Percentiles rank a stretch among this genome's conserved stretches.
Conservation (phyloP, 2,113 vertebrate genomes). For the Hippopotamus amphibius region DNA sequence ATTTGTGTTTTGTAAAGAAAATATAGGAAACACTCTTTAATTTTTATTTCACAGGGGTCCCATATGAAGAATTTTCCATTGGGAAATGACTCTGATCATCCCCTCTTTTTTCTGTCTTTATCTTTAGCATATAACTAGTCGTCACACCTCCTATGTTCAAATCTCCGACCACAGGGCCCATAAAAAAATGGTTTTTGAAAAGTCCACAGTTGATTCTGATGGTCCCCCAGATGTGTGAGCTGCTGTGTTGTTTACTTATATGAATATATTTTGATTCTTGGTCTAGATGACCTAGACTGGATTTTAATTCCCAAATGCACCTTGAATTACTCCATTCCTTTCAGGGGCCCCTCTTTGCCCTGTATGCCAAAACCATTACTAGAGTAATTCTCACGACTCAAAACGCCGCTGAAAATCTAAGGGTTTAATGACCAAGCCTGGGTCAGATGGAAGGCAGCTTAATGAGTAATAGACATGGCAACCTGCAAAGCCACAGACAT, state of each 20-base stretch:
- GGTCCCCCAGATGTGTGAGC: not conserved
- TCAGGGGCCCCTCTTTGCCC: not conserved
- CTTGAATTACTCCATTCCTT: constrained; percentile 34
- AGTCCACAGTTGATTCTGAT: not conserved
- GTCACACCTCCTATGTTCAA: not conserved
- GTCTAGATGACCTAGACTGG: not conserved
- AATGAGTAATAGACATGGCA: constrained; percentile 81
- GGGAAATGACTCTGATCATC: not conserved
- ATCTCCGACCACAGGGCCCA: not conserved
- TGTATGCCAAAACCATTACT: constrained; percentile 32
- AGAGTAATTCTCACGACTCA: constrained; percentile 42
- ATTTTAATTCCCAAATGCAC: not conserved
- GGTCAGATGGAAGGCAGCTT: constrained; percentile 51
- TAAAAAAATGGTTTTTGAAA: not conserved
- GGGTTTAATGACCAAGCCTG: constrained; percentile 65
- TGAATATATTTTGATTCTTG: constrained; percentile 53
- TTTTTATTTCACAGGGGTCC: not conserved
- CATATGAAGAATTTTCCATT: constrained; percentile 4
- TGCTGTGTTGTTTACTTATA: constrained; percentile 1
- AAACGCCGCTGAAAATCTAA: constrained; percentile 41
- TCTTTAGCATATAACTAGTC: not conserved
- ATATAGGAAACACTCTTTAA: not conserved
- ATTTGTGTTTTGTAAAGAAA: constrained; percentile 28
- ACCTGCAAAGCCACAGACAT: constrained; percentile 65
- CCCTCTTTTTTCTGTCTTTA: not conserved